phyloP scores from a whole-genome alignment of 2,888 invertebrate genomes.

The Ornithoptera priamus region DNA sequence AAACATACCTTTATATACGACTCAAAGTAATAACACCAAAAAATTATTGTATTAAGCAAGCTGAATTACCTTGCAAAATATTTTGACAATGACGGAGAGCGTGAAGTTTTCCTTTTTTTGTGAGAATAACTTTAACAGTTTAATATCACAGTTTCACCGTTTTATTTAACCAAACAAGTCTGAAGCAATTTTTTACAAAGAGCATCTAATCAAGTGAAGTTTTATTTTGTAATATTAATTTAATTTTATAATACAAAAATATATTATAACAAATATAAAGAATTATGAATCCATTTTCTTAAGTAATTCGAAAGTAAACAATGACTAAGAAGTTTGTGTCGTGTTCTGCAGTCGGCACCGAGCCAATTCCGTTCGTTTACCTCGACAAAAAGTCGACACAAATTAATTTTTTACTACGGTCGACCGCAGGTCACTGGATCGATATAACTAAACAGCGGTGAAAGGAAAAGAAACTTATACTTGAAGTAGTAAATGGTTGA shows the following conservation, averaged over 20 bases:
- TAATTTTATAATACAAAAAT: neutral
- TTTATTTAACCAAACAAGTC: too few relatives aligned
- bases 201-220: neutral
- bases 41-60: constrained; percentile 31
- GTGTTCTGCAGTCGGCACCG: constrained; percentile 42
- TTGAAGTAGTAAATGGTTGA: neutral
- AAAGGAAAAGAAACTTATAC: neutral
- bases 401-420: constrained; percentile 27
- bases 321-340: constrained; percentile 47
- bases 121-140: too few relatives aligned
- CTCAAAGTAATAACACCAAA: constrained; percentile 1
- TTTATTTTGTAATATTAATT: neutral
- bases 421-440: constrained; percentile 24
- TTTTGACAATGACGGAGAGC: neutral
- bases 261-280: neutral
- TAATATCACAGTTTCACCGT: too few relatives aligned
- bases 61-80: constrained; percentile 32
- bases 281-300: neutral
- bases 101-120: neutral
- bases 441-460: constrained; percentile 12
- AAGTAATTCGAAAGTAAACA: constrained; percentile 31
- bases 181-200: too few relatives aligned
- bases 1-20: constrained; percentile 4
- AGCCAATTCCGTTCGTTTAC: constrained; percentile 40
- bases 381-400: constrained; percentile 34